phyloP scores from a whole-genome alignment of 2,113 vertebrate species.

The pig (Sus scrofa) region T2T-Sscrofa CM000830.6:96314501-96315000 shows the following conservation, averaged over 20 bases:
- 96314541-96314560: slow-evolving; percentile 25
- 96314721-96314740: slow-evolving; percentile 41
- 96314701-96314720: neutral
- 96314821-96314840: neutral
- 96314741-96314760: neutral
- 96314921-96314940: neutral
- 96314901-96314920: neutral
- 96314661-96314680: slow-evolving; percentile 19
- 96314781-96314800: too few species aligned
- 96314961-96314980: neutral
- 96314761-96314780: neutral
- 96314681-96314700: neutral
- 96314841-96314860: neutral
- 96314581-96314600: neutral
- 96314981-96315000: slow-evolving; percentile 12
- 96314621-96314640: neutral
- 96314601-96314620: neutral
- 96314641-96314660: neutral
- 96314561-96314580: slow-evolving; percentile 9
- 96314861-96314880: neutral
- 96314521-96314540: neutral
- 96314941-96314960: neutral
- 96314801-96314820: too few species aligned
- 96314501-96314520: neutral
- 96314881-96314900: neutral